These are phyloP conservation scores for Myoxocephalus aenaeus DNA, from an alignment of 2,797 vertebrate genomes.

Conservation along the genomic window DNA sequence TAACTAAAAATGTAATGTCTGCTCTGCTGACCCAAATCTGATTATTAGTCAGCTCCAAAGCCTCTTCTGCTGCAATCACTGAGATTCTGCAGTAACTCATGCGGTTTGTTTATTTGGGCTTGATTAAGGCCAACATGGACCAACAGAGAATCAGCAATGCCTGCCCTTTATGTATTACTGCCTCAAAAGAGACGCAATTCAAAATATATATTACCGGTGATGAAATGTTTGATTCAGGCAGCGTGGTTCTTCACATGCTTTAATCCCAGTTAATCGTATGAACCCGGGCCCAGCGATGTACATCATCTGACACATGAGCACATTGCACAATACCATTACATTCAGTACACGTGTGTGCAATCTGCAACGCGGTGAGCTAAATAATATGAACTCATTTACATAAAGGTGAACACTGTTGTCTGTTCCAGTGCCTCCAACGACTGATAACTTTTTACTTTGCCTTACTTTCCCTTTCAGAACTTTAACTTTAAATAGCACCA, in stretches of 20 bases:
- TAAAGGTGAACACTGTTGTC: neutral
- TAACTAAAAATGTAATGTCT: neutral
- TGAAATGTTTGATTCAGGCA: conserved; percentile 16
- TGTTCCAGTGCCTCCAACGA: neutral
- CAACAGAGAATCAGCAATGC: conserved; percentile 11
- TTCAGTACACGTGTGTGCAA: neutral
- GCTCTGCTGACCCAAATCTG: conserved; percentile 4
- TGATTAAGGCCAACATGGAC: conserved; percentile 9
- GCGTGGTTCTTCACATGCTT: neutral
- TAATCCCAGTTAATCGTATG: conserved; percentile 37
- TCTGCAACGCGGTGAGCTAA: neutral
- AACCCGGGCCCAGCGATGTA: conserved; percentile 14
- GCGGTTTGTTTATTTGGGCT: conserved; percentile 7
- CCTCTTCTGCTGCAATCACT: neutral
- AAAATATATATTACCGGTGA: conserved; percentile 7
- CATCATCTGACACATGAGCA: conserved; percentile 37
- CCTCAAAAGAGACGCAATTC: conserved; percentile 2
- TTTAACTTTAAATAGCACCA: neutral
- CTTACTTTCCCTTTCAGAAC: neutral
- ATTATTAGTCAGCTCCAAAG: conserved; percentile 7
- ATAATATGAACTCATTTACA: neutral
- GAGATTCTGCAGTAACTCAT: conserved; percentile 12
- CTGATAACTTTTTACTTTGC: neutral
- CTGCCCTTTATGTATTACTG: conserved; percentile 12
- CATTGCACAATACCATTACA: neutral